Evolutionary conservation across 2,888 invertebrate genomes (phyloP).

Genomic region (Amphipyra tragopoginis): DNA sequence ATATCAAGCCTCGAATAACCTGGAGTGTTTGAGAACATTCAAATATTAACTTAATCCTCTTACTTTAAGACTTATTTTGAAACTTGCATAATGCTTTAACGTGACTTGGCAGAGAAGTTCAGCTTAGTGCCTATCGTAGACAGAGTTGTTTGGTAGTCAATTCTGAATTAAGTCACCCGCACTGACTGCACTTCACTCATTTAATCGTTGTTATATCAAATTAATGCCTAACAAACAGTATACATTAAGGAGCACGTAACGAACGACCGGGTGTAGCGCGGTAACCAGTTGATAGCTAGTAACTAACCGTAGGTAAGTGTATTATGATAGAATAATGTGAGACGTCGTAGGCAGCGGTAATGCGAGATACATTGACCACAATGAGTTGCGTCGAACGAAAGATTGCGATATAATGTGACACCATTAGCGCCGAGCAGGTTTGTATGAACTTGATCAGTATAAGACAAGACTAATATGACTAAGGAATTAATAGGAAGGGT

Average conservation of each 20-base stretch:
- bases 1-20: too few relatives aligned
- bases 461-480: background rate
- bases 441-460: conserved; percentile 18
- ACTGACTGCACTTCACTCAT: background rate
- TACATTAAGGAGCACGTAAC: conserved; percentile 21
- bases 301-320: conserved; percentile 41
- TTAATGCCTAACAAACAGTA: conserved; percentile 12
- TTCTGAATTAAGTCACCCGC: background rate
- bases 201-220: background rate
- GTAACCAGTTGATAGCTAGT: conserved; percentile 33
- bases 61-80: background rate
- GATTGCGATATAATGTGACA: conserved; percentile 43
- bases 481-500: background rate
- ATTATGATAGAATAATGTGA: conserved; percentile 55
- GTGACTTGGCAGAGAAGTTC: background rate
- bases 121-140: background rate
- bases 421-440: conserved; percentile 17
- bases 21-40: too few relatives aligned
- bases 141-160: background rate
- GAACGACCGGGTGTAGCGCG: conserved; percentile 4
- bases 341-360: conserved; percentile 59
- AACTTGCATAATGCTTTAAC: background rate
- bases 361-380: conserved; percentile 65
- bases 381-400: conserved; percentile 46
- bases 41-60: too few relatives aligned